A percentile compares a stretch with the other conserved stretches of the same genome.
Conservation (phyloP, 1,140 invertebrate genomes). For the Drosophila malerkotliana region DNA sequence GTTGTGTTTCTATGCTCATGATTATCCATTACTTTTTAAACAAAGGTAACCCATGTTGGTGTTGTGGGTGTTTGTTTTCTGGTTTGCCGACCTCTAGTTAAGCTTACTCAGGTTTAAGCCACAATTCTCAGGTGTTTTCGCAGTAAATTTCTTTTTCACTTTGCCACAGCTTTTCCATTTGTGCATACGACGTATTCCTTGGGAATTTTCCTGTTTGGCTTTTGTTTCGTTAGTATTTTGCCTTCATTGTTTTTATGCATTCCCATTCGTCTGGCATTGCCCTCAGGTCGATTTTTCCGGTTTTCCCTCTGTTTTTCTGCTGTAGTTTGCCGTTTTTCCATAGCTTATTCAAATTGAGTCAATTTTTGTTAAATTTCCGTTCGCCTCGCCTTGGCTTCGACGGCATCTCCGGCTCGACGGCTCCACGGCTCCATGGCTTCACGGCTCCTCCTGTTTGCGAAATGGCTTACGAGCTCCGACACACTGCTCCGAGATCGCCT, state of each 20-base stretch:
- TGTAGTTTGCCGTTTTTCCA: slow-evolving; percentile 23
- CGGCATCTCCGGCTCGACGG: slow-evolving; percentile 13
- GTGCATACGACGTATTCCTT: slow-evolving; percentile 11
- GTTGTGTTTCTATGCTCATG: too few species aligned
- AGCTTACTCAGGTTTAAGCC: background rate
- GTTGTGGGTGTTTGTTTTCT: too few species aligned
- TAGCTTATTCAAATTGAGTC: slow-evolving; percentile 78
- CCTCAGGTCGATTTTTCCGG: slow-evolving; percentile 2
- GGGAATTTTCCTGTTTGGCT: slow-evolving; percentile 8
- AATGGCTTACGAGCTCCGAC: slow-evolving; percentile 29
- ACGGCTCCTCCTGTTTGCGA: slow-evolving; percentile 22
- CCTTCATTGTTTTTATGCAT: slow-evolving; percentile 44
- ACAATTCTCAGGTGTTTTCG: slow-evolving; percentile 22
- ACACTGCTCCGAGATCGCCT: slow-evolving; percentile 17
- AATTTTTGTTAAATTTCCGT: slow-evolving; percentile 81
- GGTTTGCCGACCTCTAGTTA: background rate
- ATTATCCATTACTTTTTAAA: too few species aligned
- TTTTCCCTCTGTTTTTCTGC: background rate
- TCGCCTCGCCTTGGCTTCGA: slow-evolving; percentile 36
- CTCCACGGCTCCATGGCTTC: background rate
- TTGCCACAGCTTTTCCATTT: slow-evolving; percentile 41
- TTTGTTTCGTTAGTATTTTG: slow-evolving; percentile 24
- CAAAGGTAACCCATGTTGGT: too few species aligned
- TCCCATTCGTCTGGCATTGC: slow-evolving; percentile 22
- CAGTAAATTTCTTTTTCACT: slow-evolving; percentile 46